phyloP scores from a whole-genome alignment of 2,113 vertebrate species.

The Mungos mungo region DNA sequence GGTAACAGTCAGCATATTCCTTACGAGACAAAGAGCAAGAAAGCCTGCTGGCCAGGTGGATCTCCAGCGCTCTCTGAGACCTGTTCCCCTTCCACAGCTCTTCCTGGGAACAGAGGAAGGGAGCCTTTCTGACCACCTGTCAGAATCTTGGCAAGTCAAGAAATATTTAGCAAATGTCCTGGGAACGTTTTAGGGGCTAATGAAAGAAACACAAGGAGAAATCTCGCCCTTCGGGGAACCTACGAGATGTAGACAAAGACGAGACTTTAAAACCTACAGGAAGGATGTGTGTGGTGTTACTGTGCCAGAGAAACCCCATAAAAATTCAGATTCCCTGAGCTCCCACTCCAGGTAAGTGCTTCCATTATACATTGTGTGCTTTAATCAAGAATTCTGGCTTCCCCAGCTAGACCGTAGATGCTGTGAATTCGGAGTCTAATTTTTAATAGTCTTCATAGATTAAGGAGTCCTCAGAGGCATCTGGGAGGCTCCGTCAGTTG shows the following conservation, averaged over 20 bases:
- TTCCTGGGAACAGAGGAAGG: not conserved
- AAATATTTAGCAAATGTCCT: not conserved
- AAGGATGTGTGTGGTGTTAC: not conserved
- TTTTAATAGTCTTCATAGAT: not conserved
- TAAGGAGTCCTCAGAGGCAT: not conserved
- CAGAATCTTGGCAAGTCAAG: not conserved
- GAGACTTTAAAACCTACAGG: not conserved
- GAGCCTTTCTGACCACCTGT: not conserved
- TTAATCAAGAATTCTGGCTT: not conserved
- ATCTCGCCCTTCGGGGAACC: not conserved
- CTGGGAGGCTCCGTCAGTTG: not conserved
- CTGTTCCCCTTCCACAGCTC: not conserved
- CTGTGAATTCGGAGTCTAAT: not conserved
- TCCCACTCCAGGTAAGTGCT: not conserved
- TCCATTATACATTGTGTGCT: not conserved
- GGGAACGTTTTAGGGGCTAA: not conserved
- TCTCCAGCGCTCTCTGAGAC: not conserved
- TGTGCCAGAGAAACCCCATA: not conserved
- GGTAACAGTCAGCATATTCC: constrained; percentile 54
- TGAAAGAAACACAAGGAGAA: constrained; percentile 22
- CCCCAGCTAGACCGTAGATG: not conserved
- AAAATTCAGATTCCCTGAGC: not conserved
- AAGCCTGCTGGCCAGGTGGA: constrained; percentile 12
- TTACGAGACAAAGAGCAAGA: not conserved
- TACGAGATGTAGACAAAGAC: not conserved